Percentiles rank a stretch among this genome's conserved stretches.
phyloP scores from a whole-genome alignment of 2,888 invertebrate species.

The Phengaris arion region DNA sequence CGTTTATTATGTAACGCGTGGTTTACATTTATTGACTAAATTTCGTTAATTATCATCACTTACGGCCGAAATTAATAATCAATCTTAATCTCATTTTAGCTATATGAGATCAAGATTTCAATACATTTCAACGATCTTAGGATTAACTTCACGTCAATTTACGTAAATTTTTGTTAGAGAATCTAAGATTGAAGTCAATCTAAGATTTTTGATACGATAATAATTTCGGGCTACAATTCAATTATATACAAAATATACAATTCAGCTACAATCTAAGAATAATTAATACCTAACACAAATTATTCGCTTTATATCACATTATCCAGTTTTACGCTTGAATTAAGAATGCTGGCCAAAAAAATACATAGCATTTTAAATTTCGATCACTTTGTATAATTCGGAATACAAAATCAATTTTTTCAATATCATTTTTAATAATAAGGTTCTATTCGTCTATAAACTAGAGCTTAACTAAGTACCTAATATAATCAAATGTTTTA shows the following conservation, averaged over 20 bases:
- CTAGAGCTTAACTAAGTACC: background rate
- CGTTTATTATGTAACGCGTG: background rate
- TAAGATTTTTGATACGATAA: too few species aligned
- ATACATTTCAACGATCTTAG: too few species aligned
- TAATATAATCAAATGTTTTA: background rate
- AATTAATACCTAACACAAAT: background rate
- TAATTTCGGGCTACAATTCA: too few species aligned
- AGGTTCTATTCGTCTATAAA: background rate
- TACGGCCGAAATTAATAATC: too few species aligned
- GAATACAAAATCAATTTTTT: background rate
- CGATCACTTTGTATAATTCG: background rate
- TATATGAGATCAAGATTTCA: too few species aligned
- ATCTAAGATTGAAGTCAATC: too few species aligned
- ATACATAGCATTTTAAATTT: background rate
- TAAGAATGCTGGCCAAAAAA: background rate
- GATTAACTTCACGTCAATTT: too few species aligned
- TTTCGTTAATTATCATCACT: background rate
- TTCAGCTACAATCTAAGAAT: background rate
- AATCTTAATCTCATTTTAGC: too few species aligned
- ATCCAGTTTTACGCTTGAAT: background rate
- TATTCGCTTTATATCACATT: background rate
- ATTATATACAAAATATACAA: too few species aligned
- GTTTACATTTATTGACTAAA: constrained; percentile 12
- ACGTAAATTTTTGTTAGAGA: too few species aligned
- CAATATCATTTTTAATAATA: background rate